Evolutionary conservation across 2,113 vertebrate species (phyloP).

Genomic region (Catharus fuscescens): DNA sequence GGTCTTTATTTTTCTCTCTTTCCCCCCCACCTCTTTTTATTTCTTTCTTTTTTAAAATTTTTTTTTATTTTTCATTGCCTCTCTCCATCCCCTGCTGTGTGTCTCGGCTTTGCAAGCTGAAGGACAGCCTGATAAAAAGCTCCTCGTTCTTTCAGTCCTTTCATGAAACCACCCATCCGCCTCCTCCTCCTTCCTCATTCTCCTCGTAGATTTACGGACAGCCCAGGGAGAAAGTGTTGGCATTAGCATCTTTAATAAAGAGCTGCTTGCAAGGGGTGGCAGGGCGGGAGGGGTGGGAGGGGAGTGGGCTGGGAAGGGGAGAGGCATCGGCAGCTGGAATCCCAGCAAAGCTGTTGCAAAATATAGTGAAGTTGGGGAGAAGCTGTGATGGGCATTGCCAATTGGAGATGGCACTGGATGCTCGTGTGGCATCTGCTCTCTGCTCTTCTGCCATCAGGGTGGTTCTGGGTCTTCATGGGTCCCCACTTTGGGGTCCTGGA

Average conservation of each 20-base stretch:
- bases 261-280: slow-evolving; percentile 43
- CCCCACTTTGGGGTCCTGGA: not conserved
- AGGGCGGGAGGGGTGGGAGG: not conserved
- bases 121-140: slow-evolving; percentile 68
- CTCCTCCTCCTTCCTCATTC: slow-evolving; percentile 26
- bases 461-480: not conserved
- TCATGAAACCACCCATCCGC: slow-evolving; percentile 24
- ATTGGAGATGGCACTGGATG: accelerated
- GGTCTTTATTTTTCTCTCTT: not conserved
- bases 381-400: accelerated
- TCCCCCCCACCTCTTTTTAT: not conserved
- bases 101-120: not conserved
- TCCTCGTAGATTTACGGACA: slow-evolving; percentile 38
- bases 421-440: accelerated
- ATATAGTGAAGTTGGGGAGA: not conserved
- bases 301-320: not conserved
- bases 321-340: not conserved
- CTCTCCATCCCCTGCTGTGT: slow-evolving; percentile 11
- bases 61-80: not conserved
- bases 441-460: not conserved
- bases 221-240: slow-evolving; percentile 56
- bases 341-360: not conserved
- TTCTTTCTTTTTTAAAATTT: not conserved
- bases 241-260: slow-evolving; percentile 77
- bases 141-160: slow-evolving; percentile 48